Percentiles rank a stretch among this genome's conserved stretches.
Evolutionary conservation across 2,797 vertebrate species (phyloP).

Genomic region (Mionectes olivaceus): DNA sequence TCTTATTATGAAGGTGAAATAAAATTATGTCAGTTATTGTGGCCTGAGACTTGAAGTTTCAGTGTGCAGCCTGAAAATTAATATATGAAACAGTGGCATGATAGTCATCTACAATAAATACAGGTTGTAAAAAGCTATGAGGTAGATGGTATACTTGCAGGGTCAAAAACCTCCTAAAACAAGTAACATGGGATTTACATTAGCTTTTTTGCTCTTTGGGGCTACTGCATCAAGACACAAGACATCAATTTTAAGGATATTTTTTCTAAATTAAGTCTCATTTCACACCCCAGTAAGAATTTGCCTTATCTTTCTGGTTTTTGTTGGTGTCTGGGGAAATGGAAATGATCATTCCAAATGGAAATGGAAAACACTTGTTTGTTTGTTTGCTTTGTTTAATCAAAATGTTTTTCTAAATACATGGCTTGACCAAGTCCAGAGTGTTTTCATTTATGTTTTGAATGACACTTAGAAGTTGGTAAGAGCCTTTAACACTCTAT

Average conservation of each 20-base stretch:
- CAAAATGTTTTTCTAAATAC: neutral
- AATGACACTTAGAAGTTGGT: neutral
- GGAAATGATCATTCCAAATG: too few relatives aligned
- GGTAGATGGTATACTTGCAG: neutral
- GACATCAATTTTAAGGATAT: neutral
- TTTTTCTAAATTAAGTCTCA: neutral
- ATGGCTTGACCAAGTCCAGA: neutral
- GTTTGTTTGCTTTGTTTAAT: neutral
- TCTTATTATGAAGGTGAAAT: neutral
- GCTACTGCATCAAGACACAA: neutral
- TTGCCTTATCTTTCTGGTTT: neutral
- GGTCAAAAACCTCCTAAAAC: accelerated
- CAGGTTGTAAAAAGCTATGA: neutral
- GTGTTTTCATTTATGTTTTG: neutral
- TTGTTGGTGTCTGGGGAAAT: neutral
- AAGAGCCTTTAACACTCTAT: neutral
- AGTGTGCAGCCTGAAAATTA: neutral
- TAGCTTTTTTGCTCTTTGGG: neutral
- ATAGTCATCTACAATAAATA: neutral
- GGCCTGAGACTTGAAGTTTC: neutral
- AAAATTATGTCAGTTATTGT: neutral
- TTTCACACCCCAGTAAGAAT: neutral
- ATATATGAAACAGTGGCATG: neutral
- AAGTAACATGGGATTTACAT: neutral
- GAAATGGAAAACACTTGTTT: too few relatives aligned